Evolutionary conservation across 2,888 invertebrate species (phyloP).

Genomic region (Leptopilina syphax): DNA sequence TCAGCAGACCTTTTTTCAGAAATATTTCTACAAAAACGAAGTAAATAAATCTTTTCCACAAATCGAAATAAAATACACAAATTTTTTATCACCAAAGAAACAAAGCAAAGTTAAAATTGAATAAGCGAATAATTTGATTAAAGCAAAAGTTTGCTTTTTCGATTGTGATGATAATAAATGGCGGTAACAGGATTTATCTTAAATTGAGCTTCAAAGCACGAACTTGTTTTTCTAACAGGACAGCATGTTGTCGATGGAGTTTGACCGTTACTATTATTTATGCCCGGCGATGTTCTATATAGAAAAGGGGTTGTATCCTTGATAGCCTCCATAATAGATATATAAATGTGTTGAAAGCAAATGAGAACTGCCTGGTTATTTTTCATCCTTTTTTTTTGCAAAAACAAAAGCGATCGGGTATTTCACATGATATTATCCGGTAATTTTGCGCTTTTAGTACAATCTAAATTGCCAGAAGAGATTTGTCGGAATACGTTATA

Average conservation of each 20-base stretch:
- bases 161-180: constrained; percentile 26
- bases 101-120: background rate
- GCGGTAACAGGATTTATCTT: constrained; percentile 69
- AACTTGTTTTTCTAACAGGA: constrained; percentile 70
- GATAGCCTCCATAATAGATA: constrained; percentile 23
- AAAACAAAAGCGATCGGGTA: constrained; percentile 31
- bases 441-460: constrained; percentile 54
- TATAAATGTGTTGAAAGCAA: constrained; percentile 17
- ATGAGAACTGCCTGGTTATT: background rate
- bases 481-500: constrained; percentile 56
- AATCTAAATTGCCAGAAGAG: constrained; percentile 57
- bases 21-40: too few relatives aligned
- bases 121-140: background rate
- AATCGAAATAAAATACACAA: too few relatives aligned
- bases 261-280: constrained; percentile 47
- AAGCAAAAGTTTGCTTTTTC: constrained; percentile 23
- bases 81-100: too few relatives aligned
- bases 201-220: constrained; percentile 73
- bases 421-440: constrained; percentile 48
- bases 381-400: background rate
- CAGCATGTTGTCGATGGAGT: constrained; percentile 58
- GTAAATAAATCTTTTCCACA: too few relatives aligned
- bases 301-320: constrained; percentile 12
- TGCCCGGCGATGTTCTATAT: background rate
- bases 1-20: too few relatives aligned